Conservation (phyloP, 1,140 invertebrate genomes). For the Mercenaria mercenaria region DNA sequence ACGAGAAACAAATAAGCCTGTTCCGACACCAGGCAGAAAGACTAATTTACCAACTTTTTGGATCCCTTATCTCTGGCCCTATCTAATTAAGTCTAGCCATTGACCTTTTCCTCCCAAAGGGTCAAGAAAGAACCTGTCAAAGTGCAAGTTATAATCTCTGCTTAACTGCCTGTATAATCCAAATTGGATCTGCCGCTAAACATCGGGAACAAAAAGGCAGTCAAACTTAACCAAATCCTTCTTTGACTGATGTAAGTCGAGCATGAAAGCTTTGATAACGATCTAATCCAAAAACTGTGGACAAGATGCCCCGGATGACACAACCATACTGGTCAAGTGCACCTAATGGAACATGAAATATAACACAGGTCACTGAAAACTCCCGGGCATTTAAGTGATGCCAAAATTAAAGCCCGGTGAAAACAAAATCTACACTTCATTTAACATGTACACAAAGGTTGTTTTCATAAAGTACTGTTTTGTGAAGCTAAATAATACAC, state of each 20-base stretch:
- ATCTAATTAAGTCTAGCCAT: background rate
- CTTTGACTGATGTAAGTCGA: background rate
- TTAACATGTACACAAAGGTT: background rate
- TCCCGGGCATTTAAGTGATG: background rate
- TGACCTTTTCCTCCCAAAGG: background rate
- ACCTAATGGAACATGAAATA: slow-evolving; percentile 15
- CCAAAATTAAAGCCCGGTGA: background rate
- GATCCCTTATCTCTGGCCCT: background rate
- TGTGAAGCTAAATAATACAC: no score
- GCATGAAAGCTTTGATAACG: slow-evolving; percentile 3
- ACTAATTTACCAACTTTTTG: background rate
- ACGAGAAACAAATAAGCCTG: no score
- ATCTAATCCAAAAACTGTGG: background rate
- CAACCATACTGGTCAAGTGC: slow-evolving; percentile 10
- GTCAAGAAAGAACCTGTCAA: slow-evolving; percentile 6
- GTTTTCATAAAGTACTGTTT: background rate
- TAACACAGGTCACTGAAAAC: background rate
- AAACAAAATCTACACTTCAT: background rate
- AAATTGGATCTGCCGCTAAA: slow-evolving; percentile 26
- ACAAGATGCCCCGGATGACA: background rate
- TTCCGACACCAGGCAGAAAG: no score
- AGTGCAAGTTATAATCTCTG: slow-evolving; percentile 12
- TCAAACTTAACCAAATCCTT: background rate
- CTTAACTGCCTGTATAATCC: slow-evolving; percentile 41
- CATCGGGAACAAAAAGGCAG: background rate